Base-by-base conservation (phyloP, 35 echinoderm and acorn worm species). In the Apostichopus parvimensis region DNA sequence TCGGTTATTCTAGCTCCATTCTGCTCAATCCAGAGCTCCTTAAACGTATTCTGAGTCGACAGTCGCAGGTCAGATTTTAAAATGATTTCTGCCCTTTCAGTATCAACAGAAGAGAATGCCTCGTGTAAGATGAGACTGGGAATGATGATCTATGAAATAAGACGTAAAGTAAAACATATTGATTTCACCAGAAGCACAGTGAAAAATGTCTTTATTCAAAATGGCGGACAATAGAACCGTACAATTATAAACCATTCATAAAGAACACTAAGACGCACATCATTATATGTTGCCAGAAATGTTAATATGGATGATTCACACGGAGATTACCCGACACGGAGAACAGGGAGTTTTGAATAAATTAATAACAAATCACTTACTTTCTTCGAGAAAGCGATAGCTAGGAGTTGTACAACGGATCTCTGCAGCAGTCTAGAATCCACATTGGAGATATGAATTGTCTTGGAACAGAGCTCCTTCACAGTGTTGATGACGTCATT, bases 391-490 rank as follows among this genome's bases (percentile, higher is more conserved):
- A 59, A 84, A 53, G 81, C 81, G 58, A 84, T 84, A 20, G 55
- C 81, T 21, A 84, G 81, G 21, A 84, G 81, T 24, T 84, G 54
- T 4, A 84, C 53, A 21, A 84, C 57, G n/a, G 81, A 84, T 84
- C 81, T 57, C 57, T 84, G 81, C 21, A 58, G 55, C 11, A 84
- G 23, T 59, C 57, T 56, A 15, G 54, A 58, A 59, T 84, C 81
- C 18, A 58, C 81, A 84, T 84, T 23, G 7, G 54, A 58, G 14
- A 84, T 14, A 58, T 58, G 55, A 18, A 84, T 57, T 84, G 56
- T 9, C 7, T 84, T 59, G 5, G 81, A 84, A 58, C 81, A 84
- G 17, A 84, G 52, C 6, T 59, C 21, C 9, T 58, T 59, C 14
- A 84, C 54, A 4, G 52, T 84, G n/a, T 57, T 17, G 57, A 58